phyloP scores from a whole-genome alignment of 2,888 invertebrate species.

The Ischnus inquisitorius region DNA sequence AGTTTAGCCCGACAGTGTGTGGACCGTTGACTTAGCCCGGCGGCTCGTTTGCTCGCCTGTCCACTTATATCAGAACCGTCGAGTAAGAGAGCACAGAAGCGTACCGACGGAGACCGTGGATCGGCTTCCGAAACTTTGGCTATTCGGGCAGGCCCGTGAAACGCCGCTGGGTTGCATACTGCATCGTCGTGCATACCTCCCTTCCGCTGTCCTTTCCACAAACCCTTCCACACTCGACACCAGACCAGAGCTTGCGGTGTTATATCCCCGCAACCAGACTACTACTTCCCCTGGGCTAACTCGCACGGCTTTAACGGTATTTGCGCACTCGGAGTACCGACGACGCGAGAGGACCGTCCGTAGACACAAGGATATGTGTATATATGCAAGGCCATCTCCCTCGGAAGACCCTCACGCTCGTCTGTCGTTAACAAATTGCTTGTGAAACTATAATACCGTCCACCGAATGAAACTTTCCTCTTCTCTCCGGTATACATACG shows the following conservation, averaged over 20 bases:
- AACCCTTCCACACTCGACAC: conserved; percentile 22
- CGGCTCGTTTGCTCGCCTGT: conserved; percentile 13
- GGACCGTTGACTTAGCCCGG: conserved; percentile 15
- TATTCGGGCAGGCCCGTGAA: conserved; percentile 33
- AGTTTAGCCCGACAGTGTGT: conserved; percentile 36
- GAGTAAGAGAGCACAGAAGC: not conserved
- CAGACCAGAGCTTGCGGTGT: conserved; percentile 18
- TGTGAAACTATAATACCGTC: conserved; percentile 42
- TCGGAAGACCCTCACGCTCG: conserved; percentile 14
- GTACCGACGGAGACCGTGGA: not conserved
- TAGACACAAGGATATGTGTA: not conserved
- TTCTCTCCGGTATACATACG: not conserved
- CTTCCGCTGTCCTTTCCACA: not conserved
- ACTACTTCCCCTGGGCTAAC: conserved; percentile 39
- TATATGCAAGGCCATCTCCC: not conserved
- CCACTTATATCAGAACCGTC: conserved; percentile 34
- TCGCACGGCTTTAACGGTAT: conserved; percentile 51
- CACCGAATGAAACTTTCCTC: conserved; percentile 33
- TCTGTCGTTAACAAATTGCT: conserved; percentile 50
- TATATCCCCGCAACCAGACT: conserved; percentile 31
- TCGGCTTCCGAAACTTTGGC: conserved; percentile 38
- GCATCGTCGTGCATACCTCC: conserved; percentile 13
- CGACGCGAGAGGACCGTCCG: not conserved
- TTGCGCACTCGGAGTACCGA: conserved; percentile 28
- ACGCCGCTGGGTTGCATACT: not conserved